These are phyloP conservation scores for Syngnathus scovelli DNA, from an alignment of 2,113 vertebrate species.

Conservation along the genomic window DNA sequence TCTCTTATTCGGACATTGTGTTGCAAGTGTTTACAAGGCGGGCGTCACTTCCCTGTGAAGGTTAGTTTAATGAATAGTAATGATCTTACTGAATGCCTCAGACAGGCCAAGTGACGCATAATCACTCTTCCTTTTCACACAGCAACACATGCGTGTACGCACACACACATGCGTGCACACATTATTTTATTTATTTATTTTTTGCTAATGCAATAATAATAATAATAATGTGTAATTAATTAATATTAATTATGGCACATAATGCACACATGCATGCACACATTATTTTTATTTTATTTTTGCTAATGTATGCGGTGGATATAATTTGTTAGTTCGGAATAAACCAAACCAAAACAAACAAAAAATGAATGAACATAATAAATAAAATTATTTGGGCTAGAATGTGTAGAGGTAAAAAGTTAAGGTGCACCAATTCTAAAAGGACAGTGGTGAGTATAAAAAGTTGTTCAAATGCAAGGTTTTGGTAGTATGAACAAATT, in stretches of 20 bases:
- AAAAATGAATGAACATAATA: too few species aligned
- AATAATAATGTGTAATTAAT: too few species aligned
- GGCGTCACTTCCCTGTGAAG: constrained; percentile 84
- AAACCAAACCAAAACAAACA: too few species aligned
- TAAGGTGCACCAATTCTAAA: neutral
- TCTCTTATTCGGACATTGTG: constrained; percentile 71
- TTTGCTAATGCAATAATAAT: too few species aligned
- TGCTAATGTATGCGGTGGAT: too few species aligned
- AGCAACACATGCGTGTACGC: neutral
- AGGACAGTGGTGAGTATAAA: neutral
- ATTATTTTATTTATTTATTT: too few species aligned
- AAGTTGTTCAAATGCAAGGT: neutral
- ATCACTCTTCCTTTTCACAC: constrained; percentile 70
- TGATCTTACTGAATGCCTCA: constrained; percentile 72
- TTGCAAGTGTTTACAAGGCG: constrained; percentile 87
- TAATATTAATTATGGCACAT: too few species aligned
- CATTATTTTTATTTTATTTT: too few species aligned
- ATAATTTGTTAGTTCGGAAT: too few species aligned
- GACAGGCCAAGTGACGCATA: constrained; percentile 68
- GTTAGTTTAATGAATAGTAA: constrained; percentile 97
- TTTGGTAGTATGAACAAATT: neutral
- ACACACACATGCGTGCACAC: constrained; percentile 3
- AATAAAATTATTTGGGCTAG: too few species aligned
- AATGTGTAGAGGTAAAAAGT: too few species aligned
- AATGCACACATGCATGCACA: too few species aligned